These are phyloP conservation scores for Dendroctonus ponderosae DNA, from an alignment of 1,140 invertebrate genomes.

Conservation along the genomic window DNA sequence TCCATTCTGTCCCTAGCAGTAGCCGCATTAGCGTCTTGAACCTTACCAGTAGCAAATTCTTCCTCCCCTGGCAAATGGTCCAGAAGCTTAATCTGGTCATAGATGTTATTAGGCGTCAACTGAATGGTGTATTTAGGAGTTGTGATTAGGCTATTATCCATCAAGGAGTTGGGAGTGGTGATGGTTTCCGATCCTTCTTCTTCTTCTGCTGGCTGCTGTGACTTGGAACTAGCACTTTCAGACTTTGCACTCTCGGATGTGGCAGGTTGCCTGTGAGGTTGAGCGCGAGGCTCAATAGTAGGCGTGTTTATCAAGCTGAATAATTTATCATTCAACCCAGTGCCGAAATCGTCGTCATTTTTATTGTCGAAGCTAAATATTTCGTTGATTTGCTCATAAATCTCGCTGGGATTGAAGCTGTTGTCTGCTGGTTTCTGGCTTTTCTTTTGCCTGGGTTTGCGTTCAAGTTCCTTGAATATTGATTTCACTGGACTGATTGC, in stretches of 20 bases:
- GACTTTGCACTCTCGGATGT: conserved; percentile 15
- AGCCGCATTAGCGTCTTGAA: too few species aligned
- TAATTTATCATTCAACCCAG: too few species aligned
- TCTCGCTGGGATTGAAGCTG: neutral
- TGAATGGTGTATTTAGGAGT: conserved; percentile 41
- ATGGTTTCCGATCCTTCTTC: neutral
- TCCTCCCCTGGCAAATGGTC: conserved; percentile 37
- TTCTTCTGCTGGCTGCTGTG: neutral
- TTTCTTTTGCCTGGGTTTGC: neutral
- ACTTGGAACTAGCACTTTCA: conserved; percentile 9
- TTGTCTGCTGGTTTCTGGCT: neutral
- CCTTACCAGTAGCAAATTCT: neutral
- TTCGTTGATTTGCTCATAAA: conserved; percentile 1
- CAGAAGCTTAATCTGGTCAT: conserved; percentile 41
- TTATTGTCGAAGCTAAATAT: neutral
- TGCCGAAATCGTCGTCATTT: too few species aligned
- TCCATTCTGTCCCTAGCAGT: too few species aligned
- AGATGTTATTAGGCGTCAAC: conserved; percentile 42
- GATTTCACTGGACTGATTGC: conserved; percentile 37
- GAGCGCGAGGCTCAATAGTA: too few species aligned
- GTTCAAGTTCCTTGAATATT: conserved; percentile 36
- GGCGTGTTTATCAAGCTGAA: too few species aligned
- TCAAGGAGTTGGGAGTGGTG: conserved; percentile 1
- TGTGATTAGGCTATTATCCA: conserved; percentile 36
- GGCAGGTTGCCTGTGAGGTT: too few species aligned